Conservation (phyloP, 2,797 vertebrate genomes). For the Sebastes diploproa region DNA sequence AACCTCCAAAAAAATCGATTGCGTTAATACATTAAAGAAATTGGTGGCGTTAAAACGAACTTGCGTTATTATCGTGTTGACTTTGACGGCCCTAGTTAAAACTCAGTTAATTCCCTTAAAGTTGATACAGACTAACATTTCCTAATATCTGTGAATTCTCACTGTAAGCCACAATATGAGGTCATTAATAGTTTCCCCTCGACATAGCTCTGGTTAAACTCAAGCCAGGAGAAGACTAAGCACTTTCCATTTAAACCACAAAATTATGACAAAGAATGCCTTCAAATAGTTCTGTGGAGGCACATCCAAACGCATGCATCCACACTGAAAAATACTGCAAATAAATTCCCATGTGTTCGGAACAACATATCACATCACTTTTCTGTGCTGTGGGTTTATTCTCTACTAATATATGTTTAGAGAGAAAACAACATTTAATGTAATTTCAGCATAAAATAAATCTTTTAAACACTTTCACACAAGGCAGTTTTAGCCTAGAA, state of each 20-base stretch:
- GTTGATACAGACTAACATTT: conserved; percentile 40
- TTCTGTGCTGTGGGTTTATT: conserved; percentile 7
- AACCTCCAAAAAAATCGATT: no score
- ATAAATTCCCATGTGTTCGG: not conserved
- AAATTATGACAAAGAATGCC: conserved; percentile 41
- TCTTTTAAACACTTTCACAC: not conserved
- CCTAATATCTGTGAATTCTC: conserved; percentile 45
- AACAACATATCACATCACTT: not conserved
- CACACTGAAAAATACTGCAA: not conserved
- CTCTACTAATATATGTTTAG: not conserved
- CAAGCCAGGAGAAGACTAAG: conserved; percentile 44
- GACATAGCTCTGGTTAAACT: conserved; percentile 50
- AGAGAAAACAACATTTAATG: not conserved
- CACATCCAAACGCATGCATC: not conserved
- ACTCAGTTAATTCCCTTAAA: conserved; percentile 16
- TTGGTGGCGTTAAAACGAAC: rapidly evolving
- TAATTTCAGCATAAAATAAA: not conserved
- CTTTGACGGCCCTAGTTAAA: no score
- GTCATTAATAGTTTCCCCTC: conserved; percentile 70
- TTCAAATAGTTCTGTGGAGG: conserved; percentile 21
- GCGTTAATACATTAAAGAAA: no score
- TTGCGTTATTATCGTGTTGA: no score
- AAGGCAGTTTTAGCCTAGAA: not conserved
- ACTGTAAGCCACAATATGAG: conserved; percentile 63
- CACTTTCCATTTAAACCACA: conserved; percentile 57